Conservation (phyloP, 2,797 vertebrate species). For the Picus viridis region DNA sequence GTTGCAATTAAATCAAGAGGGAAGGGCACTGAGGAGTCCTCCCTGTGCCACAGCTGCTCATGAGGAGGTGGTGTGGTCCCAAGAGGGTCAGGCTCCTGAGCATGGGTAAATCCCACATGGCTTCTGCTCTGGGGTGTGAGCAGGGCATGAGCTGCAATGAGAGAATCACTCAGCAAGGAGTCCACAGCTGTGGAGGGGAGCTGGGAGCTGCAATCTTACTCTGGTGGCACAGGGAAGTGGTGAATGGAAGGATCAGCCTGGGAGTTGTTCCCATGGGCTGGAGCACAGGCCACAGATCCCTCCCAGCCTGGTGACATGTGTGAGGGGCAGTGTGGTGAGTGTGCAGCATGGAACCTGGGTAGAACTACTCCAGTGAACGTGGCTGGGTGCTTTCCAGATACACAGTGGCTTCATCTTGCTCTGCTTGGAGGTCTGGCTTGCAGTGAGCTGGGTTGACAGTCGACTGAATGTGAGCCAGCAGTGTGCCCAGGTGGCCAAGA, state of each 20-base stretch:
- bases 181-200: not conserved
- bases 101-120: not conserved
- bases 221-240: not conserved
- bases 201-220: accelerated
- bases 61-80: slow-evolving; percentile 1
- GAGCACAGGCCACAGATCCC: not conserved
- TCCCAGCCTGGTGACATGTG: not conserved
- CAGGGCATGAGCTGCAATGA: not conserved
- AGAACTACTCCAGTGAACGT: not conserved
- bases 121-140: not conserved
- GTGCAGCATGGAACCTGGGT: not conserved
- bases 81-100: slow-evolving; percentile 30
- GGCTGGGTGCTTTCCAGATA: not conserved
- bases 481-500: too few species aligned
- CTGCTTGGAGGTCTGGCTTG: not conserved
- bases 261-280: not conserved
- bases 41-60: not conserved
- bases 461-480: too few species aligned
- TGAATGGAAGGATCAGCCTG: not conserved
- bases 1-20: slow-evolving; percentile 22
- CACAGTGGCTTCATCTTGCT: not conserved
- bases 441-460: not conserved
- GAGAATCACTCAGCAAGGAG: not conserved
- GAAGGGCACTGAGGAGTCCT: not conserved
- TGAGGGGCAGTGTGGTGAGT: not conserved